Percentiles rank a stretch among this genome's conserved stretches.
phyloP scores from a whole-genome alignment of 2,888 invertebrate genomes.

The Luperina testacea region DNA sequence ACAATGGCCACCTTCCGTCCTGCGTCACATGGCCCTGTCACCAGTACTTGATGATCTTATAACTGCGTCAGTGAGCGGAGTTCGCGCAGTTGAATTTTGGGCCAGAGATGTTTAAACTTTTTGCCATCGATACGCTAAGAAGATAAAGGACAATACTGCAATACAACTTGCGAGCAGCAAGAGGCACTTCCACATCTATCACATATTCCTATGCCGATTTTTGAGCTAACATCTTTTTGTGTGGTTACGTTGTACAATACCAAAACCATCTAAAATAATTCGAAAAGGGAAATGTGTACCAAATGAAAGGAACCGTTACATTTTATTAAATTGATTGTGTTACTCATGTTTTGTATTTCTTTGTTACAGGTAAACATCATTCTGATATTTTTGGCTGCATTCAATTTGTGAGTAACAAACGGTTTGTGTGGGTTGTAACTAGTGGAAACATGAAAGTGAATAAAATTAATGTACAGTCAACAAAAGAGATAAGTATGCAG shows the following conservation, averaged over 20 bases:
- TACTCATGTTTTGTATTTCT: constrained; percentile 40
- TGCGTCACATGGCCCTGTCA: no score
- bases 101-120: no score
- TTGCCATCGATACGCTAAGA: no score
- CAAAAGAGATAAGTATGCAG: not conserved
- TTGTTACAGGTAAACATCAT: constrained; percentile 67
- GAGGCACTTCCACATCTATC: not conserved
- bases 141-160: not conserved
- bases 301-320: not conserved
- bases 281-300: not conserved
- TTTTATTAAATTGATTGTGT: constrained; percentile 12
- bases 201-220: not conserved
- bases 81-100: no score
- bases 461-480: not conserved
- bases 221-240: no score
- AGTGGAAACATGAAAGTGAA: not conserved
- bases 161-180: not conserved
- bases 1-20: no score
- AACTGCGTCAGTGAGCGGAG: no score
- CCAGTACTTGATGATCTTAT: no score
- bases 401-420: constrained; percentile 54
- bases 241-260: not conserved
- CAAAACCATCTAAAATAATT: not conserved
- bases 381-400: constrained; percentile 40
- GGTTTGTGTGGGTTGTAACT: constrained; percentile 1